Evolutionary conservation across 2,888 invertebrate species (phyloP), one percentile per base, ranked within the genome.

Genomic region (Nipponacmea schrenckii): DNA sequence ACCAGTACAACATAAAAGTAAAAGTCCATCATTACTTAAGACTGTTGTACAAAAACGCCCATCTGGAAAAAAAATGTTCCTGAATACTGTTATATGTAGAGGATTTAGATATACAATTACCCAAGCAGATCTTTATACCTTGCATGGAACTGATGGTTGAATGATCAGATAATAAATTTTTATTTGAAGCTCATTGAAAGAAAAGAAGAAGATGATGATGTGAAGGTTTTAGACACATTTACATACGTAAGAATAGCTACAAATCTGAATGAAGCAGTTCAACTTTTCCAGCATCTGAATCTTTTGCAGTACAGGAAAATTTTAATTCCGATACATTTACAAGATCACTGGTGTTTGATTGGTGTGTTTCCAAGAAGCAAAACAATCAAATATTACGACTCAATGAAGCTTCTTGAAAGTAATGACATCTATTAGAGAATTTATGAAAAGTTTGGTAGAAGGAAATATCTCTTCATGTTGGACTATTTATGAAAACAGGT

Each of bases 91-190:
- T 4, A 31, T 31, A 31, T 31, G 31, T 31, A 50, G 50, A 20
- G 50, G 50, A 20, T 50, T 50, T 50, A 15, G 50, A 20, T 50
- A 50, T 50, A 50, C 17, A 20, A 50, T 50, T 50, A 50, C 50
- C 8, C 14, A 50, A 50, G 20, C 50, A 8, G 50, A 50, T 50
- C 20, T 50, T 8, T 20, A 50, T 8, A 50, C 50, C 10, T 20
- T 50, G 17, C n/a, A 50, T 50, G 50, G 50, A 50, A 50, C n/a
- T 50, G 20, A 50, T 50, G 50, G 50, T 17, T 50, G 50, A 50
- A 50, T 50, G 50, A 50, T 20, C 50, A 50, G 20, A 20, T 50
- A 50, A 50, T 50, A 8, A 50, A 50, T 20, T 50, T 50, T 50
- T 50, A 50, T 50, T 50, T 50, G 20, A 50, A 50, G 50, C 17